Conservation (phyloP, 2,888 invertebrate genomes). For the Ophion ventricosus region DNA sequence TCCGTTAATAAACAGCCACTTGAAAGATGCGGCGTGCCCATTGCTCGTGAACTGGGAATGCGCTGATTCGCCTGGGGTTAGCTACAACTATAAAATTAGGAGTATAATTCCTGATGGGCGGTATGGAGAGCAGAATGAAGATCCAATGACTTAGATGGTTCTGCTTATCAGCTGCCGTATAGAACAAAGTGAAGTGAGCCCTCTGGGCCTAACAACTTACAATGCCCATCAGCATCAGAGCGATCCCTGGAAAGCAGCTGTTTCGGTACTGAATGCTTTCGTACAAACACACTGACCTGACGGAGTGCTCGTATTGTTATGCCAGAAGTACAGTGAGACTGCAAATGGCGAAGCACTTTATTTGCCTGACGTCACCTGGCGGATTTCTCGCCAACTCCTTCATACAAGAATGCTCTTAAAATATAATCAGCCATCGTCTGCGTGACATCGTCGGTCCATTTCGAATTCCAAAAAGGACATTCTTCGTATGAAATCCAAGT, state of each 20-base stretch:
- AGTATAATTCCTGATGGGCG: not conserved
- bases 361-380: constrained; percentile 57
- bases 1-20: constrained; percentile 4
- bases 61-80: not conserved
- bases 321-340: constrained; percentile 43
- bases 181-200: constrained; percentile 52
- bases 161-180: constrained; percentile 1
- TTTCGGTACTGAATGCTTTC: constrained; percentile 24
- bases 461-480: no score
- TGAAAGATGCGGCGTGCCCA: not conserved
- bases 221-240: constrained; percentile 35
- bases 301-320: constrained; percentile 34
- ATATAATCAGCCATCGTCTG: no score
- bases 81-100: not conserved
- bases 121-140: constrained; percentile 14
- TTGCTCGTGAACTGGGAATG: not conserved
- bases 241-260: constrained; percentile 18
- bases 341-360: constrained; percentile 61
- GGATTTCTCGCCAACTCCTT: no score
- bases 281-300: constrained; percentile 24
- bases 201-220: constrained; percentile 48
- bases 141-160: constrained; percentile 1
- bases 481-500: no score
- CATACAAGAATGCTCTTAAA: no score
- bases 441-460: no score